Conservation (phyloP, 2,888 invertebrate genomes). For the Drosophila infuscata region DNA sequence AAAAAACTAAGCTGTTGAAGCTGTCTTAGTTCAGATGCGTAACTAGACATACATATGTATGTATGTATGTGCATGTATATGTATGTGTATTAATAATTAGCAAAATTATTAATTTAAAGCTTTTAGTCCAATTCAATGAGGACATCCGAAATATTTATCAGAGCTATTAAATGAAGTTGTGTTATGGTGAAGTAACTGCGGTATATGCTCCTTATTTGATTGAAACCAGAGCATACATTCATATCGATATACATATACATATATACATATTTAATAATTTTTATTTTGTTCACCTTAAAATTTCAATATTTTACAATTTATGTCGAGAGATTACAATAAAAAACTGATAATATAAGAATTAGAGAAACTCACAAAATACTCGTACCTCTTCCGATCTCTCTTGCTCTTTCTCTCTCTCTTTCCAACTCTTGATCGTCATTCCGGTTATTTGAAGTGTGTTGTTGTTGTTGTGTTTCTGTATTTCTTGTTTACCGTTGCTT, state of each 20-base stretch:
- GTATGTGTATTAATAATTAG: too few relatives aligned
- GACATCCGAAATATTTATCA: neutral
- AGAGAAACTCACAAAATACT: constrained; percentile 49
- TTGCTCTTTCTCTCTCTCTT: neutral
- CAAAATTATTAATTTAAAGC: neutral
- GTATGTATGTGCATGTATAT: neutral
- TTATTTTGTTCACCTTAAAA: constrained; percentile 42
- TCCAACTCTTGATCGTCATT: constrained; percentile 6
- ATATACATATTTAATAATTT: constrained; percentile 37
- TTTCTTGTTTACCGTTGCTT: constrained; percentile 4
- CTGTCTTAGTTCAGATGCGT: neutral
- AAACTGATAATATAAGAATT: constrained; percentile 18
- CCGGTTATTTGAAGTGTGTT: constrained; percentile 22
- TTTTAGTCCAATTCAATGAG: neutral
- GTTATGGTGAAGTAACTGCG: too few relatives aligned
- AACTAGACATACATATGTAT: neutral
- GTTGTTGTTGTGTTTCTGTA: constrained; percentile 17
- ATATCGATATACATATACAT: too few relatives aligned
- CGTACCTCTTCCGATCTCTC: constrained; percentile 45
- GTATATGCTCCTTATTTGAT: too few relatives aligned
- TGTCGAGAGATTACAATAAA: constrained; percentile 35
- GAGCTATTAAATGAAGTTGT: too few relatives aligned
- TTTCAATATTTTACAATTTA: constrained; percentile 46
- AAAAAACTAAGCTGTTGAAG: constrained; percentile 21
- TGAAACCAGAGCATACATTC: too few relatives aligned